Percentiles rank a stretch among this genome's conserved stretches.
Evolutionary conservation across 2,797 vertebrate genomes (phyloP).

Genomic region (Sciaenops ocellatus): DNA sequence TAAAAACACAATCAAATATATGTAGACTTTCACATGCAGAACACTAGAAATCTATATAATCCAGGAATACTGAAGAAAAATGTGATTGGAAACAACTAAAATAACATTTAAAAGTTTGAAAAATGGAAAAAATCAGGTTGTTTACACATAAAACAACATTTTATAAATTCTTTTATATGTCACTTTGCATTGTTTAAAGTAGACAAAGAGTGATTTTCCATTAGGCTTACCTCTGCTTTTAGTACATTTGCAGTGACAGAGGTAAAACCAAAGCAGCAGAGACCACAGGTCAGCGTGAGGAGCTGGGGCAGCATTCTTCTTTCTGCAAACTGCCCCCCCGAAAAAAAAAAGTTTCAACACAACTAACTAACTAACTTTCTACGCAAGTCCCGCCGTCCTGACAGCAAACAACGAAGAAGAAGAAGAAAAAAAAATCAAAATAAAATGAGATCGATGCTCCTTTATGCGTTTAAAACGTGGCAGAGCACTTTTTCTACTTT

Average conservation of each 20-base stretch:
- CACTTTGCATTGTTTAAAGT: not conserved
- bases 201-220: not conserved
- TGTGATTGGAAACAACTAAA: not conserved
- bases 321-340: constrained; percentile 43
- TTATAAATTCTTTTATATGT: not conserved
- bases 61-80: not conserved
- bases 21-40: not conserved
- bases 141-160: not conserved
- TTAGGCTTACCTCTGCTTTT: constrained; percentile 79
- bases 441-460: constrained; percentile 20
- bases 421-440: not conserved
- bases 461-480: constrained; percentile 40
- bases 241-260: constrained; percentile 76
- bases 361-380: not conserved
- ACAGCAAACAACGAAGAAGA: not conserved
- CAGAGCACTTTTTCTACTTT: constrained; percentile 22
- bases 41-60: not conserved
- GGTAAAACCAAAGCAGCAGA: constrained; percentile 71
- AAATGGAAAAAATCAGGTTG: not conserved
- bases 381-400: constrained; percentile 24
- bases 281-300: constrained; percentile 76
- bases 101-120: not conserved
- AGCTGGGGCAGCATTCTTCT: constrained; percentile 80
- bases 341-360: constrained; percentile 17
- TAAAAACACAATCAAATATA: not conserved